Evolutionary conservation across 2,797 vertebrate species (phyloP), one percentile per base, ranked within the genome.

Genomic region (Mormyrops attenuatus): DNA sequence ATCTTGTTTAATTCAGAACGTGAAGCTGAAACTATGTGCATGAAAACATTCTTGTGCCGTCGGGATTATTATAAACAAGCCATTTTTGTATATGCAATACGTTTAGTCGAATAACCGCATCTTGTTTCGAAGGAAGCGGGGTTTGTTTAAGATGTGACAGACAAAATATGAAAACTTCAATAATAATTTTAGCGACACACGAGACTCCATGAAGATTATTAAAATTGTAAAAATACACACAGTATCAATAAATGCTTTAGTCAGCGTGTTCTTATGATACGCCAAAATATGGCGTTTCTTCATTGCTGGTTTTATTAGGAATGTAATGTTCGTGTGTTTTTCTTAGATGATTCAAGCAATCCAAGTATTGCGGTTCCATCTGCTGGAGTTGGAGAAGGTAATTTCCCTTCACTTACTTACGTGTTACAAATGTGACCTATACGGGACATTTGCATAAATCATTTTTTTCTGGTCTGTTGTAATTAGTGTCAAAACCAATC

Each of bases 401-500:
- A 96, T 94, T 94, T 92, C 89, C 5, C 82, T 80, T 53, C 88
- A 91, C 89, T 88, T 77, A 73, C 80, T 89, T 63, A 49, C 49
- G 30, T 89, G 87, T 41, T 90, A 60, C 88, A 89, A 55, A 92
- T 90, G 91, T 95, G 91, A 95, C 94, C 94, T 95, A 93, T 93
- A 93, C 92, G 94, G 93, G 94, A 93, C 92, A 97, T 99, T 98
- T 98, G 96, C 96, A 97, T 97, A 97, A 97, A 97, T 96, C 95
- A 97, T 96, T 97, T 97, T 84, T 96, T 97, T 96, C 96, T 96
- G 93, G 96, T 97, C 95, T 93, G 92, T 95, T 95, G 94, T 95
- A 98, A 98, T 98, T 99, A 98, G 96, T 97, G 97, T 98, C 97
- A 97, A 96, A 97, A 96, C 97, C 96, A 98, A 98, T 99, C 97